Base-by-base conservation (phyloP, 2,888 invertebrate species). In the Nasonovia ribisnigri region DNA sequence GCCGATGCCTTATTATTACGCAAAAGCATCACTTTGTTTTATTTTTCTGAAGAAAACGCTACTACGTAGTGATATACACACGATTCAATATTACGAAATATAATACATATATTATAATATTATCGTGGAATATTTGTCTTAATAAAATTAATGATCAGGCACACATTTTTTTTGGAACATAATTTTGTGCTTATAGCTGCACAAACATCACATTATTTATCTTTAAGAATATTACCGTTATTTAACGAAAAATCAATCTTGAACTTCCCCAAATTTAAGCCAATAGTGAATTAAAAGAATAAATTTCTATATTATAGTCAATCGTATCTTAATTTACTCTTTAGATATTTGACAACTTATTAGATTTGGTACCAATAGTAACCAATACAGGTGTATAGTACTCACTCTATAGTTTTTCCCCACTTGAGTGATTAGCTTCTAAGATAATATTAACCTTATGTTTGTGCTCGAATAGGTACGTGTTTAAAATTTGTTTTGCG, bases 391-490 rank as follows among this genome's bases (percentile, higher is more conserved):
- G 88, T 60, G 43, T 51, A n/a, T 54, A 24, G 3, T 48, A 54
- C n/a, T 84, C 77, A 24, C 77, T 54, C 54, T 43, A 54, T 43
- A 43, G 91, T 84, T n/a, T 54, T 84, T 57, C 24, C n/a, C 43
- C n/a, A n/a, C n/a, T 24, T 42, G 20, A 29, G 48, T 36, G 60
- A 90, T 51, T n/a, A 20, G 8, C 20, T 36, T 20, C 29, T 8
- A 84, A 24, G 20, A 84, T 43, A n/a, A 91, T 36, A 36, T 54
- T 84, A 43, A 91, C 54, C 84, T 91, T 67, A n/a, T 77, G 20
- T 36, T 77, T 36, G 20, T 91, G 43, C n/a, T n/a, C 42, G 13
- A n/a, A 48, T 20, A 77, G 77, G 20, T n/a, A 84, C n/a, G 84
- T 84, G 29, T 26, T 84, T 54, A 36, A 54, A 42, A n/a, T 84